phyloP scores from a whole-genome alignment of 1,140 invertebrate species.

The Drosophila nikananu region DNA sequence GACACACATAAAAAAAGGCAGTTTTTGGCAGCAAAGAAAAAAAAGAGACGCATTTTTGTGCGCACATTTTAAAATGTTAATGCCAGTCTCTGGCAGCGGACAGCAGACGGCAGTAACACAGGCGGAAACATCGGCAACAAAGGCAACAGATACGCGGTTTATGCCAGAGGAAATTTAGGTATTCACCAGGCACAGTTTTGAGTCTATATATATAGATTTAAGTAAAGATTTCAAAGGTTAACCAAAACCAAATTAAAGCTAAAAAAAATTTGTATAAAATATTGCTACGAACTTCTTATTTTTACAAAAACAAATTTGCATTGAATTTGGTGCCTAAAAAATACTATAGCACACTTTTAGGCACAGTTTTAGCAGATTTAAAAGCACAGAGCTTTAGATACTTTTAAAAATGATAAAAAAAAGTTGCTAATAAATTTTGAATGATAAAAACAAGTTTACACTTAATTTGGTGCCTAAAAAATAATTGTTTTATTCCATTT shows the following conservation, averaged over 20 bases:
- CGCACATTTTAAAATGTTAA: constrained; percentile 76
- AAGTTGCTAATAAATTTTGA: too few relatives aligned
- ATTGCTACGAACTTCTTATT: not conserved
- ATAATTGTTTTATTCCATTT: too few relatives aligned
- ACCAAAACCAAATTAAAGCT: not conserved
- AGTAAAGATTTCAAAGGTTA: not conserved
- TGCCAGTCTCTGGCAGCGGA: constrained; percentile 49
- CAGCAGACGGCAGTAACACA: constrained; percentile 15
- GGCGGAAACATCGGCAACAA: constrained; percentile 25
- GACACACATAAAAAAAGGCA: not conserved
- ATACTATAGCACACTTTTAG: not conserved
- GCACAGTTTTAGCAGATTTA: too few relatives aligned
- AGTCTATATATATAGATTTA: not conserved
- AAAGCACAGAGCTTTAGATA: too few relatives aligned
- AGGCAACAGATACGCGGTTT: not conserved
- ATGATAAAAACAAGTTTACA: too few relatives aligned
- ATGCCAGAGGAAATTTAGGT: not conserved
- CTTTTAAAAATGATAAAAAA: too few relatives aligned
- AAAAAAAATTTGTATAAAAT: not conserved
- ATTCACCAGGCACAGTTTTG: not conserved
- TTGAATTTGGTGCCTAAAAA: not conserved
- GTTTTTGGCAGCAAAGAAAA: not conserved
- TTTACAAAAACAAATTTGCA: not conserved
- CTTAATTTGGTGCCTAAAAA: too few relatives aligned
- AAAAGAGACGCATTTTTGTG: constrained; percentile 40